These are phyloP conservation scores for Leucania comma DNA, from an alignment of 2,888 invertebrate genomes.

Conservation along the genomic window DNA sequence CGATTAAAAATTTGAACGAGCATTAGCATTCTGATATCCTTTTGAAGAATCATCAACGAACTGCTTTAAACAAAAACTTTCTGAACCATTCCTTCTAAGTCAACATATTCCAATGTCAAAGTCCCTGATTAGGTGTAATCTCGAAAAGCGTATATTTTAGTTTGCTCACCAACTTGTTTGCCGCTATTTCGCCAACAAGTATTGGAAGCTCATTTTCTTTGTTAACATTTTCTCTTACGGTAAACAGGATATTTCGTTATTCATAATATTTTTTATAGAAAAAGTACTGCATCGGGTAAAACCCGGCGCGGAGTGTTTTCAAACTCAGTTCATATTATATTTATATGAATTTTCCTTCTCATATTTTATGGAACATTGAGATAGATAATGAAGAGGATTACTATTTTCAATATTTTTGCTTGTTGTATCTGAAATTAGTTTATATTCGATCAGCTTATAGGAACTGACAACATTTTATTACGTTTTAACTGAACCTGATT, in stretches of 20 bases:
- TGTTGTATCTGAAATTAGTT: not conserved
- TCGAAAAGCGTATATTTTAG: slow-evolving; percentile 39
- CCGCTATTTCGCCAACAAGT: slow-evolving; percentile 48
- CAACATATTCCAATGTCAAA: not conserved
- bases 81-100: too few relatives aligned
- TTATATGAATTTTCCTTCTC: slow-evolving; percentile 34
- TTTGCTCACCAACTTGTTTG: slow-evolving; percentile 58
- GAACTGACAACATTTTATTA: not conserved
- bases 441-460: not conserved
- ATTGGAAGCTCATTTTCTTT: slow-evolving; percentile 60
- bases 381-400: slow-evolving; percentile 9
- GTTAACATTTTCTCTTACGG: slow-evolving; percentile 53
- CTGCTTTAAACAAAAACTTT: too few relatives aligned
- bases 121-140: slow-evolving; percentile 29
- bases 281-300: slow-evolving; percentile 47
- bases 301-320: slow-evolving; percentile 29
- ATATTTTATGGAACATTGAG: slow-evolving; percentile 29
- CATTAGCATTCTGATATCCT: too few relatives aligned
- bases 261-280: slow-evolving; percentile 55
- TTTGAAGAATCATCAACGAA: too few relatives aligned
- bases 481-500: not conserved
- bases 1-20: too few relatives aligned
- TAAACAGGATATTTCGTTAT: slow-evolving; percentile 61
- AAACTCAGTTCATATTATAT: slow-evolving; percentile 45
- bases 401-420: not conserved